These are phyloP conservation scores for Eulemur coronatus DNA, from an alignment of 2,797 vertebrate genomes.

Conservation along the genomic window DNA sequence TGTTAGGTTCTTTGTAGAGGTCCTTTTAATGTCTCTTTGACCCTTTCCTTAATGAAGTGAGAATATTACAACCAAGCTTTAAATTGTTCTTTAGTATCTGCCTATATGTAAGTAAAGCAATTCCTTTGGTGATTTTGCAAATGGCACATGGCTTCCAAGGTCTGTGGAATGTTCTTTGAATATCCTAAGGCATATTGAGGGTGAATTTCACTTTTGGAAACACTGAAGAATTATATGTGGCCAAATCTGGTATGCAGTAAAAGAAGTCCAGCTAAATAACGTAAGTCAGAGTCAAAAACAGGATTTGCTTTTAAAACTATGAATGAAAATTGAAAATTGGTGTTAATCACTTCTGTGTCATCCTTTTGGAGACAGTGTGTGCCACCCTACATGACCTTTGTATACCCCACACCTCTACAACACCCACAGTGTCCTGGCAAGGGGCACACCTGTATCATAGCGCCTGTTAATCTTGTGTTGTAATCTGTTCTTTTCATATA, in stretches of 20 bases:
- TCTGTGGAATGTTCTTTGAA: neutral
- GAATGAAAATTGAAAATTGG: neutral
- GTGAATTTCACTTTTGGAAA: neutral
- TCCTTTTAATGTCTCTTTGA: neutral
- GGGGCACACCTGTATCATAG: neutral
- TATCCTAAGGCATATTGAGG: neutral
- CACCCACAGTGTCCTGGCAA: neutral
- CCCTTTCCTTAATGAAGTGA: neutral
- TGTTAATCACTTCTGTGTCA: neutral
- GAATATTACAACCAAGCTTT: neutral
- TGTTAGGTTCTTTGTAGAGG: neutral
- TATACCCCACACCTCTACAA: neutral
- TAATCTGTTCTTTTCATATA: neutral
- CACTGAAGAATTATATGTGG: neutral
- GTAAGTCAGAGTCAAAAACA: neutral
- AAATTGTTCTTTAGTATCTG: neutral
- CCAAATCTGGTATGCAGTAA: neutral
- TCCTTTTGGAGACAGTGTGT: neutral
- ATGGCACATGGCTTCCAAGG: neutral
- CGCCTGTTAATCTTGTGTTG: neutral
- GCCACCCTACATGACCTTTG: rapidly evolving
- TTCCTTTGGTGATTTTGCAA: neutral
- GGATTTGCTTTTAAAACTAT: neutral
- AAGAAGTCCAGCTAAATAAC: neutral
- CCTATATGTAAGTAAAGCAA: neutral